Base-by-base conservation (phyloP, 2,888 invertebrate genomes). In the Lycaena phlaeas region DNA sequence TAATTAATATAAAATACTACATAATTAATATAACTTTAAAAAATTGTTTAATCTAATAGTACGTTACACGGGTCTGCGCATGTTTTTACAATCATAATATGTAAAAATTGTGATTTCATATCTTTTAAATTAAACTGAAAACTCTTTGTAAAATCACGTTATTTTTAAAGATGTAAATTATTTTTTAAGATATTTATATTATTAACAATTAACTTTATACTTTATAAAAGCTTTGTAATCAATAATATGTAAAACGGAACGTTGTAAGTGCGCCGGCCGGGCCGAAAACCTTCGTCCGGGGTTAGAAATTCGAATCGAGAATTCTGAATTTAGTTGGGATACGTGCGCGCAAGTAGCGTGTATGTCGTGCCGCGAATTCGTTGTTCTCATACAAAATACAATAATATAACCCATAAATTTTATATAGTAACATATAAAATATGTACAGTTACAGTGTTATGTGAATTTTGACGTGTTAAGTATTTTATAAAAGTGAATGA, bases 221-320 rank as follows among this genome's bases (percentile, higher is more conserved):
- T 18, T 34, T 36, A 22, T 2, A 6, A 30, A 4, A 14, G 22
- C 25, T 10, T 39, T 14, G 12, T 30, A n/a, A 40, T 15, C n/a
- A n/a, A 11, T 26, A 27, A 9, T 27, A 38, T 42, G 46, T 69
- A 53, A 47, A 78, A 77, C 58, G 81, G 67, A 76, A 69, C 72
- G 72, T 42, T 49, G 47, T 44, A 48, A 52, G 49, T 63, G 65
- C 70, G 63, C 70, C 77, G 70, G 75, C 79, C 73, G 75, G 75
- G 74, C 66, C 61, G 52, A 59, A 65, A 58, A 50, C 69, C 70
- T 68, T 72, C 67, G 69, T 70, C 77, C 73, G 65, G 77, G 76
- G 65, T 69, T 61, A 61, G 37, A 31, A 15, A 11, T 3, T 27
- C 14, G 37, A 15, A 26, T 31, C 25, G 40, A 31, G 40, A 27